Evolutionary conservation across 2,113 vertebrate species (phyloP), one percentile per base, ranked within the genome.

Genomic region (Melanerpes formicivorus): DNA sequence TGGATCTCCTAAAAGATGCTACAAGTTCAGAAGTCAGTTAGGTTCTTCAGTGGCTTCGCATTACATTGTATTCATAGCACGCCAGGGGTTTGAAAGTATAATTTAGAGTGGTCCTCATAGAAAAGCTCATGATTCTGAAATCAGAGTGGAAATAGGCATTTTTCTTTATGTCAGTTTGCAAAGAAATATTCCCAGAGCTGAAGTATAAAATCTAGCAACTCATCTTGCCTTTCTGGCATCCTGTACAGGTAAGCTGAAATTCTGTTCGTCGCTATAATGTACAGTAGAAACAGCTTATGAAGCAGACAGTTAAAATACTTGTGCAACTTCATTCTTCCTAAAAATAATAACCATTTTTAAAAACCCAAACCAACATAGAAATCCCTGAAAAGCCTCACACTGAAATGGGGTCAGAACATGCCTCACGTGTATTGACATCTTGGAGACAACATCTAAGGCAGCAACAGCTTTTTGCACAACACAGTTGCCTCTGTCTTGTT

Each of bases 41-140:
- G 4, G 7, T 50, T 82, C 58, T 79, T 82, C 1, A 3, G 63
- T 5, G 56, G 25, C 11, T 6, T 70, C 55, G 64, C 0, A 0
- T 26, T 63, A 55, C 6, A 50, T 67, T 0, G 1, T 10, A 70
- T 10, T 29, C 5, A 25, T 14, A 1, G 0, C 12, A 16, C 55
- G 52, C 23, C 23, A 64, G 42, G 18, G 9, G n/a, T 50, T 72
- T 55, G 44, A 12, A 79, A 27, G 10, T 70, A 22, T 46, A 70
- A 70, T 59, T 40, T 26, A 65, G 34, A 63, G n/a, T 3, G 5
- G 9, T 55, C 26, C 6, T 69, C 32, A 19, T 26, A 22, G 54
- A 48, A 88, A 90, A 67, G 5, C 13, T 60, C 37, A 25, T 11
- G 18, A 56, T 73, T 56, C 40, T 19, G 3, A 93, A 95, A 76